These are phyloP conservation scores for Urosaurus nigricauda DNA, from an alignment of 2,797 vertebrate species.

Conservation along the genomic window DNA sequence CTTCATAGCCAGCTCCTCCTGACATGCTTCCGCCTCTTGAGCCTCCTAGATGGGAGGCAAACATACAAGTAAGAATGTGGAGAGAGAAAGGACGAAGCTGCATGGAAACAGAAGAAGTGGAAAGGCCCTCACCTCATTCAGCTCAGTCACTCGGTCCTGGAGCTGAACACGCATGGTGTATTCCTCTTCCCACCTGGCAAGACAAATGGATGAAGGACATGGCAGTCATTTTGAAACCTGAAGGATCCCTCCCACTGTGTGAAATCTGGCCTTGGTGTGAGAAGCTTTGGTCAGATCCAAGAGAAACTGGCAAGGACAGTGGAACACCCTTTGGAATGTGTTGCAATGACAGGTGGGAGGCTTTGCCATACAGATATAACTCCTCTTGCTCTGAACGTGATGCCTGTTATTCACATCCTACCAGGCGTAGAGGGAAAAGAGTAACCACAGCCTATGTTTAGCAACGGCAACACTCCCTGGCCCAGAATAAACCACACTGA, in stretches of 20 bases:
- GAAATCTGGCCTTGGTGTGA: background rate
- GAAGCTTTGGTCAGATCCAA: background rate
- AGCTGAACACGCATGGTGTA: slow-evolving; percentile 92
- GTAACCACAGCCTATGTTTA: background rate
- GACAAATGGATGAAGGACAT: slow-evolving; percentile 24
- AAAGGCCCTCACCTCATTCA: slow-evolving; percentile 88
- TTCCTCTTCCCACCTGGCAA: slow-evolving; percentile 95
- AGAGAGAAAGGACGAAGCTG: background rate
- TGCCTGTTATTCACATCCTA: background rate
- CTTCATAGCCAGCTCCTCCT: slow-evolving; percentile 94
- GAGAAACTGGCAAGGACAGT: slow-evolving; percentile 5
- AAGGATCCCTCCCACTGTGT: background rate
- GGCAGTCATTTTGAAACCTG: background rate
- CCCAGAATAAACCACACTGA: accelerated
- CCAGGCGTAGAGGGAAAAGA: slow-evolving; percentile 34
- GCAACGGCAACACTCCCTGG: background rate
- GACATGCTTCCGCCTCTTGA: slow-evolving; percentile 95
- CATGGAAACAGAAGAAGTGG: accelerated
- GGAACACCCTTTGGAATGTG: slow-evolving; percentile 49
- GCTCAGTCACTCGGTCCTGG: slow-evolving; percentile 90
- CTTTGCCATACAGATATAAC: background rate
- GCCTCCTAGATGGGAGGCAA: slow-evolving; percentile 84
- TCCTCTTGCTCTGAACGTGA: background rate
- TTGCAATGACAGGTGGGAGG: accelerated
- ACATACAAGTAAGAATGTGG: accelerated